phyloP scores from a whole-genome alignment of 2,888 invertebrate species.

The Parascotia fuliginaria region DNA sequence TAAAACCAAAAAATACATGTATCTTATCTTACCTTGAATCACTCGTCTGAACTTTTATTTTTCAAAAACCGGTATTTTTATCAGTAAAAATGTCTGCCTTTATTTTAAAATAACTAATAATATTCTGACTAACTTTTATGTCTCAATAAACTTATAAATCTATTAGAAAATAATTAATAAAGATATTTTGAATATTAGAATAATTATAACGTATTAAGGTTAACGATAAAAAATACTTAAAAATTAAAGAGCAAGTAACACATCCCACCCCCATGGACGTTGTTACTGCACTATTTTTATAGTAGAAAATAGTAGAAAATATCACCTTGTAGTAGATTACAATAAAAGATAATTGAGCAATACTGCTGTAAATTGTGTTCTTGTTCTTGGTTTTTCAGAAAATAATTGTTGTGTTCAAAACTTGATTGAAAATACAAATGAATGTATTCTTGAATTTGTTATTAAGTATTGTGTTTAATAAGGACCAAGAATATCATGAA shows the following conservation, averaged over 20 bases:
- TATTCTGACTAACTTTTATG: constrained; percentile 15
- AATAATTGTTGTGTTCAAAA: too few relatives aligned
- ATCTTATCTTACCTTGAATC: constrained; percentile 36
- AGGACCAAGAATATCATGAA: too few relatives aligned
- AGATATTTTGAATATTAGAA: constrained; percentile 11
- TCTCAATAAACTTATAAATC: constrained; percentile 9
- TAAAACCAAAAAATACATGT: constrained; percentile 3
- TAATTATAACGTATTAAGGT: constrained; percentile 25
- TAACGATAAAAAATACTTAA: constrained; percentile 44
- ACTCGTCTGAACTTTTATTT: constrained; percentile 19
- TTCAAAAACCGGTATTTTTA: constrained; percentile 29
- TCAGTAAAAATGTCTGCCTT: constrained; percentile 36
- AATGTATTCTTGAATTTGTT: too few relatives aligned
- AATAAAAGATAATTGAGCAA: neutral
- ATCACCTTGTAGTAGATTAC: neutral
- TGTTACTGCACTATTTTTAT: constrained; percentile 54
- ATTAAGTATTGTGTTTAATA: too few relatives aligned
- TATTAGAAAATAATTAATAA: constrained; percentile 20
- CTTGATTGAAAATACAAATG: too few relatives aligned
- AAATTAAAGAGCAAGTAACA: constrained; percentile 49
- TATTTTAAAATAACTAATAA: constrained; percentile 25
- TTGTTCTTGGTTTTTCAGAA: too few relatives aligned
- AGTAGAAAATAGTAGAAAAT: constrained; percentile 11
- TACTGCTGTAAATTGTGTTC: too few relatives aligned
- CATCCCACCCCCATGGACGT: constrained; percentile 46